Conservation (phyloP, 2,113 vertebrate genomes). For the Daboia siamensis region DNA sequence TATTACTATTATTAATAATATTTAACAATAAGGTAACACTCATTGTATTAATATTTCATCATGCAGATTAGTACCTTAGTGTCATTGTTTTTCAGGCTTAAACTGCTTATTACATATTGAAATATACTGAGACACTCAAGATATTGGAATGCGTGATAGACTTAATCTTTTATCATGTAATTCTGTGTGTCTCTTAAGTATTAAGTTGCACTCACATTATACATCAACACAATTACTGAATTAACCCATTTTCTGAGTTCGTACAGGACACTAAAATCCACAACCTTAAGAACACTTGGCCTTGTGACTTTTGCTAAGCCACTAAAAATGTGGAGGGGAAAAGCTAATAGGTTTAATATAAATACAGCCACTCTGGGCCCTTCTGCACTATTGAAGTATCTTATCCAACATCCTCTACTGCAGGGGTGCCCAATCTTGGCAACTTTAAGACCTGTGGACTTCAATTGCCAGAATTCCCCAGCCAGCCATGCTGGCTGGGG, state of each 20-base stretch:
- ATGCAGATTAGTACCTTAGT: background rate
- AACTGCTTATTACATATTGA: background rate
- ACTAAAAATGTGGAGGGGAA: background rate
- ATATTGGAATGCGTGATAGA: background rate
- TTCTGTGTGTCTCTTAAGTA: background rate
- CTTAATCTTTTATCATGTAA: background rate
- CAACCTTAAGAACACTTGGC: background rate
- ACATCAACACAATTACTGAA: background rate
- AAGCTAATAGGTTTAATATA: background rate
- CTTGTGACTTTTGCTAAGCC: background rate
- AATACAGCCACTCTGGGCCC: background rate
- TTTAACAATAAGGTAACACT: background rate
- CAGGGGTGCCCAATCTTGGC: too few species aligned
- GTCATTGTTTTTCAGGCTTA: background rate
- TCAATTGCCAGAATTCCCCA: too few species aligned
- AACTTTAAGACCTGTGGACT: too few species aligned
- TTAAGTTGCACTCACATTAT: background rate
- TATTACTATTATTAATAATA: background rate
- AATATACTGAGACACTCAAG: background rate
- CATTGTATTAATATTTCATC: background rate
- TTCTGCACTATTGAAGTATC: background rate
- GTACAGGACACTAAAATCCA: background rate
- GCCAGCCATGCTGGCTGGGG: too few species aligned
- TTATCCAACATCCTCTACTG: too few species aligned
- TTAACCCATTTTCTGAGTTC: background rate